Conservation (phyloP, 2,113 vertebrate genomes). For the Lasiurus borealis region DNA sequence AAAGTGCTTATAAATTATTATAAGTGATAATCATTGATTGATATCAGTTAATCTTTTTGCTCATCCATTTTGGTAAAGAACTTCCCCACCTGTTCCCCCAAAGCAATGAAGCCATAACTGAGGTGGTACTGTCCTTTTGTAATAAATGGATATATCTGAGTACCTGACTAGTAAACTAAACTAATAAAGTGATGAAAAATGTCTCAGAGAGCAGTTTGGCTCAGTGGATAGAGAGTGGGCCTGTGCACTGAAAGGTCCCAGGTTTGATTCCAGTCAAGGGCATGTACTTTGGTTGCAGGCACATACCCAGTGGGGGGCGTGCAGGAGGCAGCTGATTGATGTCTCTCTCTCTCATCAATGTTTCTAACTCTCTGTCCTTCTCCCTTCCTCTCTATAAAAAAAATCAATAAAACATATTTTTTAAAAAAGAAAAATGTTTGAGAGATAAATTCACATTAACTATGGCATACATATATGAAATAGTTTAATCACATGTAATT, state of each 20-base stretch:
- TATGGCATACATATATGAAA: background rate
- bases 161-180: background rate
- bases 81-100: background rate
- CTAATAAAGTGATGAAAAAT: slow-evolving; percentile 45
- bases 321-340: too few species aligned
- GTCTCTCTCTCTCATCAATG: too few species aligned
- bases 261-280: too few species aligned
- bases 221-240: too few species aligned
- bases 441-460: slow-evolving; percentile 19
- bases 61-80: slow-evolving; percentile 26
- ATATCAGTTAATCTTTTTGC: background rate
- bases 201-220: background rate
- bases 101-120: background rate
- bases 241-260: too few species aligned
- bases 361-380: too few species aligned
- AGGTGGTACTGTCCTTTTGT: background rate
- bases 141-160: slow-evolving; percentile 23
- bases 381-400: too few species aligned
- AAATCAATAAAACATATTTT: too few species aligned
- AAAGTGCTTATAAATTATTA: background rate
- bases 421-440: too few species aligned
- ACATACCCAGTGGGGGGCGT: too few species aligned
- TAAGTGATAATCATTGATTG: background rate
- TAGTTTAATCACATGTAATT: slow-evolving; percentile 3
- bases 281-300: too few species aligned